A percentile compares a stretch with the other conserved stretches of the same genome.
Evolutionary conservation across 2,113 vertebrate genomes (phyloP).

Genomic region (Thamnaconus septentrionalis): DNA sequence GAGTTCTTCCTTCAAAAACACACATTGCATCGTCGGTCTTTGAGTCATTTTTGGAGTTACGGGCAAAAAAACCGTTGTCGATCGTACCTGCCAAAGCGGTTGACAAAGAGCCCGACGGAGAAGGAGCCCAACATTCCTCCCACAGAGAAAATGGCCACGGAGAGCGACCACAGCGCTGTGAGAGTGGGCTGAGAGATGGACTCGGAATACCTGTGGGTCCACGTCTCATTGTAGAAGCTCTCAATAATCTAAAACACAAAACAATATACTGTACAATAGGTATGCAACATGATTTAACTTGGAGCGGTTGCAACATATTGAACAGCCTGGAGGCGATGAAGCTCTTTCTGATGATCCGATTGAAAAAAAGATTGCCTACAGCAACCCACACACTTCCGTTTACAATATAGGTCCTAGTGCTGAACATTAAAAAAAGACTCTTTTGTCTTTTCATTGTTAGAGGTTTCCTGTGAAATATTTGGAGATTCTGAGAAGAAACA

Average conservation of each 20-base stretch:
- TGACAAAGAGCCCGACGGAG: conserved; percentile 90
- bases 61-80: too few relatives aligned
- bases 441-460: too few relatives aligned
- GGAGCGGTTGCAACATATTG: background rate
- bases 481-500: too few relatives aligned
- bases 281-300: background rate
- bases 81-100: conserved; percentile 88
- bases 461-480: too few relatives aligned
- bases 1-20: conserved; percentile 84
- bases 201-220: conserved; percentile 79
- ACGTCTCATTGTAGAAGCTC: conserved; percentile 89
- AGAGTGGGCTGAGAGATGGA: conserved; percentile 71
- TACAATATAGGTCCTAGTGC: too few relatives aligned
- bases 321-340: background rate
- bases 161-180: conserved; percentile 91
- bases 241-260: conserved; percentile 84
- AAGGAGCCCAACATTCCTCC: conserved; percentile 94
- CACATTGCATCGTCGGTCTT: background rate
- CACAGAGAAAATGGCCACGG: conserved; percentile 92
- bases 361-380: too few relatives aligned
- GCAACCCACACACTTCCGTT: too few relatives aligned
- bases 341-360: too few relatives aligned
- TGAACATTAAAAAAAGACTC: too few relatives aligned
- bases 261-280: background rate
- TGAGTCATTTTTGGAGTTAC: background rate